These are phyloP conservation scores for Hephaestus fuliginosus DNA, from an alignment of 2,797 vertebrate species.

Conservation along the genomic window DNA sequence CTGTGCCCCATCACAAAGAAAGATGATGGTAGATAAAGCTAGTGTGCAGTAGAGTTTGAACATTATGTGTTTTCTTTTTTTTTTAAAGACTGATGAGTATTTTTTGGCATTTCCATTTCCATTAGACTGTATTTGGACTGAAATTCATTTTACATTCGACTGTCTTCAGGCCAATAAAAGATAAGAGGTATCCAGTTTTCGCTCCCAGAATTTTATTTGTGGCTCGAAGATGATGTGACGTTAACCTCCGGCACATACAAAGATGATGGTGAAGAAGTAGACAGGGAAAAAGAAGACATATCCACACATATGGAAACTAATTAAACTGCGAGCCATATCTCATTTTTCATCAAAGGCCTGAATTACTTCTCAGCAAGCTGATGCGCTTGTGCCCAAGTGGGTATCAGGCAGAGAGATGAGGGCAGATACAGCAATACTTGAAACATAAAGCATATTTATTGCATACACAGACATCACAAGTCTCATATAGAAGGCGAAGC, in stretches of 20 bases:
- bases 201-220: slow-evolving; percentile 48
- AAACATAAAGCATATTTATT: slow-evolving; percentile 40
- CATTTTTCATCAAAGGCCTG: slow-evolving; percentile 54
- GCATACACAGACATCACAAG: neutral
- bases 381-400: slow-evolving; percentile 41
- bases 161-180: slow-evolving; percentile 50
- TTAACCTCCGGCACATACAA: slow-evolving; percentile 19
- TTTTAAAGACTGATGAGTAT: slow-evolving; percentile 55
- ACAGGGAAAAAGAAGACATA: slow-evolving; percentile 29
- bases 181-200: slow-evolving; percentile 48
- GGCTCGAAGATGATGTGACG: slow-evolving; percentile 45
- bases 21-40: slow-evolving; percentile 76
- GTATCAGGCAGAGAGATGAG: slow-evolving; percentile 45
- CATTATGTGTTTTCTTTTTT: slow-evolving; percentile 53
- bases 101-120: slow-evolving; percentile 73
- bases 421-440: slow-evolving; percentile 33
- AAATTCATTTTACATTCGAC: slow-evolving; percentile 69
- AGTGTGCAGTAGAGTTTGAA: slow-evolving; percentile 61
- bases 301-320: slow-evolving; percentile 59
- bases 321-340: slow-evolving; percentile 69
- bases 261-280: slow-evolving; percentile 14
- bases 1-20: slow-evolving; percentile 72
- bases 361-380: slow-evolving; percentile 43
- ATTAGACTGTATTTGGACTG: slow-evolving; percentile 67
- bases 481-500: neutral